Evolutionary conservation across 2,797 vertebrate genomes (phyloP), one percentile per base, ranked within the genome.

Genomic region (Coreius guichenoti): DNA sequence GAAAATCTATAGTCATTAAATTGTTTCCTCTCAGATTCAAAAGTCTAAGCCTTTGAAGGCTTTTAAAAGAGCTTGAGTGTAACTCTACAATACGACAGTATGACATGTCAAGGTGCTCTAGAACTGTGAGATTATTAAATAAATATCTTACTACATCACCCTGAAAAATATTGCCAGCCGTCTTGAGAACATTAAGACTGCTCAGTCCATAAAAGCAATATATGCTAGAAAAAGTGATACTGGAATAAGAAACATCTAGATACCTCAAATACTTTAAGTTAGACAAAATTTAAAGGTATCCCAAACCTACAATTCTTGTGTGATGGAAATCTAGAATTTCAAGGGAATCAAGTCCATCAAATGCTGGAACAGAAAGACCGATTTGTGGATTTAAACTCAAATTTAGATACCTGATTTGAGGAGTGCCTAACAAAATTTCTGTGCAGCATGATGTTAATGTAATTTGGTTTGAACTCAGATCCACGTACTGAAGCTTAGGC

Each of bases 371-470:
- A 26, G 1, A 3, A 45, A 96, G 3, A 0, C 0, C 51, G 68
- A 96, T 93, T 3, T 86, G 0, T 0, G 67, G 65, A 81, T 96
- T 96, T 89, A 91, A 93, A 79, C 95, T 96, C 43, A 96, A 75
- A 63, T 96, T 93, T 89, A 96, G 89, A 29, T 92, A 23, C 29
- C 88, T 94, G 78, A 96, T 17, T 2, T 29, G 43, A 73, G 43
- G 43, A 16, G 70, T 73, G 13, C 8, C n/a, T 14, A n/a, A 29
- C 4, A 73, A 49, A 29, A 49, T 2, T 13, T 29, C 13, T 89
- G 26, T 82, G 92, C 16, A 86, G 69, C 85, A 90, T 90, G 0
- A 70, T 56, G 0, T 0, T 39, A 51, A 89, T 54, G 49, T 90
- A 65, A 96, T 82, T 0, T 14, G 47, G 70, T 96, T 96, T 74